Evolutionary conservation across 2,113 vertebrate species (phyloP), one percentile per base, ranked within the genome.

Genomic region (Semnornis frantzii): DNA sequence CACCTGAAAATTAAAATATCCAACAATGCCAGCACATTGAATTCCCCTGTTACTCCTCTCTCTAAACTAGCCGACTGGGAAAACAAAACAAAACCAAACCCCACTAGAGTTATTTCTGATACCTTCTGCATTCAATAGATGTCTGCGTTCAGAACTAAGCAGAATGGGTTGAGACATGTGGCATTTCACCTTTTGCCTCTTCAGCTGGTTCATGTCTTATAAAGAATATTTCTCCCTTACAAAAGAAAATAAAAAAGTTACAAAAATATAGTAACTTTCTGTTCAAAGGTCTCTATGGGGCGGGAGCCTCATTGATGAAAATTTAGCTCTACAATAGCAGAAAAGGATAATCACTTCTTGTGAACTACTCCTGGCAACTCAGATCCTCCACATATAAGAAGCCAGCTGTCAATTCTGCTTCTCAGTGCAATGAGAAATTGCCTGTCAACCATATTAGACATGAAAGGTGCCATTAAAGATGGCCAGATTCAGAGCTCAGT

Each of bases 1-100:
- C 92, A 94, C 90, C 75, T 89, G 48, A 92, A 91, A 78, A 68
- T 80, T 59, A 62, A 82, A 91, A 55, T 71, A 60, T 66, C 89
- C 87, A 96, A 86, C 25, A 95, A 89, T 89, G 17, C 70, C 87
- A 83, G 66, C 63, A 93, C 66, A 86, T n/a, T 12, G 64, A 81
- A 93, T 50, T 90, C 72, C 28, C 2, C 25, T 58, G 48, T 37
- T 82, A 52, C 20, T 80, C 76, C 60, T 80, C 24, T 64, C 59
- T 81, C 68, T 30, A 94, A 96, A 93, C 24, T 39, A 64, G 57
- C 55, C 66, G 52, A 83, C 24, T 82, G 73, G 69, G 92, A 94
- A 96, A 82, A 74, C 95, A 79, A 52, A 48, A 48, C 17, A 48
- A 48, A 48, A 48, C 48, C 12, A 52, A 23, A 52, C 23, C 50